Conservation (phyloP, 2,113 vertebrate species). For the Neoarius graeffei region DNA sequence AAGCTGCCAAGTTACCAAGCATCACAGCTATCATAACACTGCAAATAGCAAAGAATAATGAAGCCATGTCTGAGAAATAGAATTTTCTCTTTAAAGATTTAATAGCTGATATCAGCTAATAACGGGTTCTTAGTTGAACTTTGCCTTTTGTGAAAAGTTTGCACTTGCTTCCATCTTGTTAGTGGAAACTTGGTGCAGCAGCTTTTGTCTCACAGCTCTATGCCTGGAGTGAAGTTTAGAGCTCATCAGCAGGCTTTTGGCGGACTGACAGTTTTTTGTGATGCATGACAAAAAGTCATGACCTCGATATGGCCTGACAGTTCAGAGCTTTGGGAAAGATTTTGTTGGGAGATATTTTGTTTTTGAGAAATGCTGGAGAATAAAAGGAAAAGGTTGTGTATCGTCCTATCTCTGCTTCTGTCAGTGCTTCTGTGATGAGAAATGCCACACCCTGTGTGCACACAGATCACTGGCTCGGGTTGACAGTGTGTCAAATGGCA, state of each 20-base stretch:
- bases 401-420: not conserved
- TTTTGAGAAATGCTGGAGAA: not conserved
- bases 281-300: not conserved
- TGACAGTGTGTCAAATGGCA: slow-evolving; percentile 67
- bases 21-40: not conserved
- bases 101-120: not conserved
- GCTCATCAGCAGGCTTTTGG: not conserved
- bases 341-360: not conserved
- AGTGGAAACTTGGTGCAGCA: not conserved
- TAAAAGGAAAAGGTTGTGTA: not conserved
- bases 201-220: not conserved
- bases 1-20: not conserved
- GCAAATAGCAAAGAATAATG: not conserved
- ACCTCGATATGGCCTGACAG: not conserved
- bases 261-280: not conserved
- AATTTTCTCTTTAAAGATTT: not conserved
- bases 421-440: slow-evolving; percentile 12
- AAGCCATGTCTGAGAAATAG: not conserved
- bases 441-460: slow-evolving; percentile 17
- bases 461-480: slow-evolving; percentile 62
- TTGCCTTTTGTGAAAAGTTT: not conserved
- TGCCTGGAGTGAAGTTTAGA: not conserved
- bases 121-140: not conserved
- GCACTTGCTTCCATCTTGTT: not conserved
- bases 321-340: not conserved